Evolutionary conservation across 2,113 vertebrate genomes (phyloP), one percentile per base, ranked within the genome.

Genomic region (Vulpes vulpes): DNA sequence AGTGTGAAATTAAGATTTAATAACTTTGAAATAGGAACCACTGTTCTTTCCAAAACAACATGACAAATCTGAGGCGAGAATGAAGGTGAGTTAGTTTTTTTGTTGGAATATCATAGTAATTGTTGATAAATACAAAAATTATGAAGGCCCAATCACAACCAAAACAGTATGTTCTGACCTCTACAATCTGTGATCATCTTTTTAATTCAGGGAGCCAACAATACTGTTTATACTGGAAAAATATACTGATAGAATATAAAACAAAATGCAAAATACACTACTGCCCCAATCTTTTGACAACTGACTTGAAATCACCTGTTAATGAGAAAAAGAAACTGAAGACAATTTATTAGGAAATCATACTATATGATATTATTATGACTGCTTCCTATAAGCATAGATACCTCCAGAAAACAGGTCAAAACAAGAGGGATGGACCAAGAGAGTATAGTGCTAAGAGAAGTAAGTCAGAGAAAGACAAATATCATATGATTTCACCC

Each of bases 1-100:
- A 90, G 14, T 93, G 11, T 27, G 32, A 93, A 97, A 86, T 82
- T 19, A 95, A 89, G 23, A 91, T 82, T 93, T 67, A 96, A 82
- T 90, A 85, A 85, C 80, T 60, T 76, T 32, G 27, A 93, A 76
- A 91, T 23, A 87, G 35, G 16, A 30, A 86, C 30, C 11, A 59
- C n/a, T 82, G 35, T 30, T 82, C 4, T 96, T 90, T 96, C 23
- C 53, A 88, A 79, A 9, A 91, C 64, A 43, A 87, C 83, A 91
- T 78, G 30, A 82, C 5, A 97, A 78, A 78, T 78, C 53, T 91
- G 16, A 76, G 23, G 11, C 38, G 67, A 53, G 65, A 25, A 65
- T 74, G 11, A 59, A 23, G 92, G 64, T 22, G 19, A 74, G 20
- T 55, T 85, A 74, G 7, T n/a, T 62, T 16, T 91, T 62, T 49